These are phyloP conservation scores for Psix sp. DNA, from an alignment of 1,140 invertebrate genomes.

Conservation along the genomic window DNA sequence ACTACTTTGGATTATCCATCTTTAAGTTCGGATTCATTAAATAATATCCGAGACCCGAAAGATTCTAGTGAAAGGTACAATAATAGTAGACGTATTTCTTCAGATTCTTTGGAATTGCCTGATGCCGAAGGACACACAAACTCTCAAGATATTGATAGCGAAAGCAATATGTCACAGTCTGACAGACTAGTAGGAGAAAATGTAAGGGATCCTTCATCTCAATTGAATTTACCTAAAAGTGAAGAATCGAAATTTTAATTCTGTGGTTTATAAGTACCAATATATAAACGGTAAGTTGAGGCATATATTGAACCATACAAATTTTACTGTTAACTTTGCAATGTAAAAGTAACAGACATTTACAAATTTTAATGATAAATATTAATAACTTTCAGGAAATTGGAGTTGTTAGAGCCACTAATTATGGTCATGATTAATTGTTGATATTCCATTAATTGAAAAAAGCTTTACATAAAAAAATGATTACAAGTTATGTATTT, in stretches of 20 bases:
- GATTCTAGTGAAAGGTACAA: conserved; percentile 63
- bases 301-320: too few relatives aligned
- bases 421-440: conserved; percentile 38
- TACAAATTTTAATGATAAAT: background rate
- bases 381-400: conserved; percentile 51
- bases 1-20: conserved; percentile 74
- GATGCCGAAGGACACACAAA: conserved; percentile 62
- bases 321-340: too few relatives aligned
- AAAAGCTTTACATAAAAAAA: conserved; percentile 71
- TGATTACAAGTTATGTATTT: conserved; percentile 66
- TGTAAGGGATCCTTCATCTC: conserved; percentile 38
- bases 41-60: conserved; percentile 69
- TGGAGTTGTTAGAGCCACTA: conserved; percentile 54
- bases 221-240: conserved; percentile 41
- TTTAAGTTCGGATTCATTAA: conserved; percentile 73
- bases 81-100: conserved; percentile 70
- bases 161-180: conserved; percentile 53
- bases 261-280: too few relatives aligned
- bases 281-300: too few relatives aligned
- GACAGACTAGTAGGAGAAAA: conserved; percentile 56
- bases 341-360: too few relatives aligned
- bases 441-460: conserved; percentile 62
- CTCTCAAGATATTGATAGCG: conserved; percentile 49
- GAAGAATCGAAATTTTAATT: conserved; percentile 11
- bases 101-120: conserved; percentile 72